Conservation (phyloP, 2,797 vertebrate genomes). For the Esox masquinongy region DNA sequence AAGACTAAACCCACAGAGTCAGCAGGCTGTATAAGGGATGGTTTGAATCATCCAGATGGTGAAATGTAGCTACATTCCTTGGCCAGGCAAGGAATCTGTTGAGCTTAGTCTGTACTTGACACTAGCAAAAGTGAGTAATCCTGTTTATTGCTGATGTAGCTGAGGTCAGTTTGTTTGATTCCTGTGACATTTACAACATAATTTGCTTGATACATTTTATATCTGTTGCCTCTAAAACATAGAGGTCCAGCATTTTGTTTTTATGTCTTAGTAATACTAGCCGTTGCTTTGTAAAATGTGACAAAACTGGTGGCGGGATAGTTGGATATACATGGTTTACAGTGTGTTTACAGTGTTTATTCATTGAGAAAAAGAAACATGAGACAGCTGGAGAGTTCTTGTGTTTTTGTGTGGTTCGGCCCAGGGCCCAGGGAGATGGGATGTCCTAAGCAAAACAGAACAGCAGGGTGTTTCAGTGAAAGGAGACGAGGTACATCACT, state of each 20-base stretch:
- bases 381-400: not conserved
- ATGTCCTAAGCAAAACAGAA: not conserved
- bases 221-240: not conserved
- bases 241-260: not conserved
- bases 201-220: not conserved
- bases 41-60: not conserved
- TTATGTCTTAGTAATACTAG: not conserved
- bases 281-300: not conserved
- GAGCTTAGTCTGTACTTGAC: not conserved
- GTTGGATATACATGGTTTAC: not conserved
- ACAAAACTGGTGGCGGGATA: not conserved
- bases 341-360: not conserved
- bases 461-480: not conserved
- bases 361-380: not conserved
- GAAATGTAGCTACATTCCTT: not conserved
- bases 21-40: not conserved
- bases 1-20: not conserved
- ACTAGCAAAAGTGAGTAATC: not conserved
- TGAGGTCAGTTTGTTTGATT: not conserved
- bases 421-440: not conserved
- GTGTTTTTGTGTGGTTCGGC: not conserved
- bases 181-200: not conserved
- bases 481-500: constrained; percentile 45
- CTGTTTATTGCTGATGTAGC: not conserved
- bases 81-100: not conserved